Evolutionary conservation across 2,888 invertebrate genomes (phyloP), one percentile per base, ranked within the genome.

Genomic region (Nephrocerus scutellatus): DNA sequence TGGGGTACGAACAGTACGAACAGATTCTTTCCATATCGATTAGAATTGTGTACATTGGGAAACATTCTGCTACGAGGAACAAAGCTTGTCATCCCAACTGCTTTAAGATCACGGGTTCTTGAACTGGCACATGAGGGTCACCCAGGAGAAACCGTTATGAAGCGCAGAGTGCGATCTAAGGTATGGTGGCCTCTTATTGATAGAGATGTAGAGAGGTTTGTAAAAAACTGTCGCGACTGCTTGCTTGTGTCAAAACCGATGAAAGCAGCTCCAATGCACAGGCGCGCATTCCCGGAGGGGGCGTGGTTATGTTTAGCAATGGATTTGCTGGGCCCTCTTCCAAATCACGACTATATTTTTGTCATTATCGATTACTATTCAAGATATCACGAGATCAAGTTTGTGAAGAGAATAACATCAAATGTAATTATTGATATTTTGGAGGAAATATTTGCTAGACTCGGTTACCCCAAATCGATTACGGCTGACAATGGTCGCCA

Each of bases 161-260:
- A 30, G 20, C 41, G 42, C 5, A 32, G 42, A 22, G 12, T 49
- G 6, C 34, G 45, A 2, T 23, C 43, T 8, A 43, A 47, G 26
- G 19, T 47, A 21, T 47, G 40, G 44, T 47, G 47, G 47, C 43
- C 39, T 5, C n/a, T 44, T 14, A 30, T 45, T 6, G 43, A 44
- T 23, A 24, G 47, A 13, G 38, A 42, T 22, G 38, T 40, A 4
- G 31, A 42, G 12, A 39, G 20, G 35, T 46, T 30, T 29, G 37
- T 45, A 4, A 43, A 45, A 21, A 20, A n/a, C 12, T 46, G 41
- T 28, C 25, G 40, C 6, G 33, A 45, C 4, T 48, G 43, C 28
- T 12, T 46, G 7, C 30, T 48, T 31, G 45, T 46, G 18, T 41
- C 43, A 21, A 12, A 8, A 37, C 46, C 44, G 15, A 23, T 18